Evolutionary conservation across 2,113 vertebrate species (phyloP).

Genomic region (Chiloscyllium plagiosum): DNA sequence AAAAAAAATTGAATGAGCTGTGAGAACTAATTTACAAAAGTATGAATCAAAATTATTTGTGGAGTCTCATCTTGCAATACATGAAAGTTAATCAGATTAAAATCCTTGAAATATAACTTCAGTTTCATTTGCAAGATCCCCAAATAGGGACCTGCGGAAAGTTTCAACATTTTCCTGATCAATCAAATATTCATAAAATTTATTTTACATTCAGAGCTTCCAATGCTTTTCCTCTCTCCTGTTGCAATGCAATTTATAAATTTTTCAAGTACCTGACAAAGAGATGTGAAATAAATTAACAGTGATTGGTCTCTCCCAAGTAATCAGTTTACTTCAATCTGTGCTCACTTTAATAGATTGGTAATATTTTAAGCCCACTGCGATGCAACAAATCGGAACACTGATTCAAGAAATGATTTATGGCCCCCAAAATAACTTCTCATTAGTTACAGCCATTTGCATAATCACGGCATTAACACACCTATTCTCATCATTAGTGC

Average conservation of each 20-base stretch:
- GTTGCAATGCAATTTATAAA: conserved; percentile 19
- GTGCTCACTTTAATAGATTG: neutral
- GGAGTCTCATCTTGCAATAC: neutral
- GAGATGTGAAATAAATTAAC: conserved; percentile 25
- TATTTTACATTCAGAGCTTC: conserved; percentile 19
- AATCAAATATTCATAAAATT: conserved; percentile 26
- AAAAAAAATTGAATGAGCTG: neutral
- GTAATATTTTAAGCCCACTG: conserved; percentile 15
- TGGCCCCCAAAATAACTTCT: conserved; percentile 27
- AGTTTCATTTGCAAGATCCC: neutral
- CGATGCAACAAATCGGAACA: neutral
- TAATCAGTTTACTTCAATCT: conserved; percentile 17
- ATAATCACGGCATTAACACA: conserved; percentile 25
- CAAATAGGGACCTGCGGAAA: neutral
- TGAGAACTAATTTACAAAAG: neutral
- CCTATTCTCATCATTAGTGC: conserved; percentile 14
- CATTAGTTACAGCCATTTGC: neutral
- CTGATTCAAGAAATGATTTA: conserved; percentile 8
- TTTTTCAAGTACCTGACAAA: conserved; percentile 9
- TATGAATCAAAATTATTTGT: neutral
- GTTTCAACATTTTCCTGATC: neutral
- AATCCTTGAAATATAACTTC: neutral
- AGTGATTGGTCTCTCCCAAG: conserved; percentile 25
- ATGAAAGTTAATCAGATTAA: neutral
- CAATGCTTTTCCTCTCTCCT: neutral